These are phyloP conservation scores for Cryptosula pallasiana DNA, from an alignment of 2,888 invertebrate genomes.

Conservation along the genomic window DNA sequence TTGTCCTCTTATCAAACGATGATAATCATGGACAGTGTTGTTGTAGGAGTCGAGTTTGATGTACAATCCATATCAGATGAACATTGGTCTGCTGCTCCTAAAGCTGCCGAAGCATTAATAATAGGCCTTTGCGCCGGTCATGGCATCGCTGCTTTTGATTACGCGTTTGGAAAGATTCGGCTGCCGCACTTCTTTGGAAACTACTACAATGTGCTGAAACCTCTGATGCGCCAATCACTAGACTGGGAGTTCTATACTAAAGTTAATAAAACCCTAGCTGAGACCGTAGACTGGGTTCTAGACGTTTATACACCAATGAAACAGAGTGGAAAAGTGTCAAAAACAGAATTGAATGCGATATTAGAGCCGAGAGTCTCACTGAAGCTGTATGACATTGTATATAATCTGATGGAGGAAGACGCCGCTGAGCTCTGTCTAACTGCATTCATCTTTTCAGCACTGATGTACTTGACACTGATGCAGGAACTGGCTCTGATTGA, in stretches of 20 bases:
- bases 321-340: background rate
- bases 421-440: background rate
- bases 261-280: background rate
- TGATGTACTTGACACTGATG: background rate
- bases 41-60: too few relatives aligned
- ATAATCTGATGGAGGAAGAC: background rate
- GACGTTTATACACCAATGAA: background rate
- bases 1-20: too few relatives aligned
- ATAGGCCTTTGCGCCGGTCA: background rate
- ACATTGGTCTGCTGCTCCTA: background rate
- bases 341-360: background rate
- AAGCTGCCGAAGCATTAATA: background rate
- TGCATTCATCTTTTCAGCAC: background rate
- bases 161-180: background rate
- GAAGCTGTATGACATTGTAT: background rate
- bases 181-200: background rate
- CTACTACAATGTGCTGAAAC: background rate
- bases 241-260: background rate
- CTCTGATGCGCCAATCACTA: background rate
- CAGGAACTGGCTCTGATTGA: background rate
- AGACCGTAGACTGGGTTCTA: background rate
- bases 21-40: too few relatives aligned
- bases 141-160: background rate
- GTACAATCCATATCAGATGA: too few relatives aligned
- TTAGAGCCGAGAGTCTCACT: background rate